Percentiles rank a stretch among this genome's conserved stretches.
Evolutionary conservation across 1,140 invertebrate species (phyloP).

Genomic region (Drosophila kohkoa): DNA sequence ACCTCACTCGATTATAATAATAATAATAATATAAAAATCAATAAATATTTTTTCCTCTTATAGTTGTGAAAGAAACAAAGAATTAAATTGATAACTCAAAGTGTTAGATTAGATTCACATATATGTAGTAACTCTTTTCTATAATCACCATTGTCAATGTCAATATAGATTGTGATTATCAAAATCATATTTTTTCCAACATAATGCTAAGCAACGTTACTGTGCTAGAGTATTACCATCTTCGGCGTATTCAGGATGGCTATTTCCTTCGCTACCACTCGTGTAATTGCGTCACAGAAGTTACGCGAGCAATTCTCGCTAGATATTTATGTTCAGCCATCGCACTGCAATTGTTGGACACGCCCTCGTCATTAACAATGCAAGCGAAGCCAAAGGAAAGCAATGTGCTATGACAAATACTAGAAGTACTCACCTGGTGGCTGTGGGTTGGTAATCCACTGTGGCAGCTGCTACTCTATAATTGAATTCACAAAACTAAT

Average conservation of each 20-base stretch:
- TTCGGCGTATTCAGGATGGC: neutral
- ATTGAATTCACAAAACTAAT: conserved; percentile 72
- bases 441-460: conserved; percentile 51
- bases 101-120: too few relatives aligned
- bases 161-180: too few relatives aligned
- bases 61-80: too few relatives aligned
- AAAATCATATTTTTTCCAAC: too few relatives aligned
- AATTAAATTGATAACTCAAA: too few relatives aligned
- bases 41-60: too few relatives aligned
- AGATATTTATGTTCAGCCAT: conserved; percentile 12
- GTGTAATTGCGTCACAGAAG: conserved; percentile 26
- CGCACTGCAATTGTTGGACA: conserved; percentile 42
- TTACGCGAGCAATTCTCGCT: neutral
- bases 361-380: conserved; percentile 60
- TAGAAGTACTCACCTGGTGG: conserved; percentile 53
- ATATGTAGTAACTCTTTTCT: too few relatives aligned
- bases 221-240: neutral
- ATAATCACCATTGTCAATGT: too few relatives aligned
- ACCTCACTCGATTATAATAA: too few relatives aligned
- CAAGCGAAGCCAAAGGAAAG: neutral
- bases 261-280: neutral
- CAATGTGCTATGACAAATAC: neutral
- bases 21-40: too few relatives aligned
- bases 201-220: too few relatives aligned
- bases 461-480: conserved; percentile 59